These are phyloP conservation scores for Semnornis frantzii DNA, from an alignment of 2,113 vertebrate species.

Conservation along the genomic window DNA sequence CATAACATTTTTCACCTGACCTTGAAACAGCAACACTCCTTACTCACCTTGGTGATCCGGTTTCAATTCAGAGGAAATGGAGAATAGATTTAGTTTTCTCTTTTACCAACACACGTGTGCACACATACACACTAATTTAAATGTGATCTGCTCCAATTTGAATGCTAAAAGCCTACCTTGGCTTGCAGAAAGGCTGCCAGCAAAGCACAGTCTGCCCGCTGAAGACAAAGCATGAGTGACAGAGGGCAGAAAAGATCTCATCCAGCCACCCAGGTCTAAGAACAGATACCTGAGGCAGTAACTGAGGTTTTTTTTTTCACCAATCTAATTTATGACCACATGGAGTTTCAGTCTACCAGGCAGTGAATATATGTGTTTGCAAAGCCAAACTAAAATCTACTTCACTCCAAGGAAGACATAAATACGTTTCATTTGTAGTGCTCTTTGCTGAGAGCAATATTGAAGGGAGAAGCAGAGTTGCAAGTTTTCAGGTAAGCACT, in stretches of 20 bases:
- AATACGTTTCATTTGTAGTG: neutral
- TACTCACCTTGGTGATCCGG: neutral
- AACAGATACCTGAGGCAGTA: neutral
- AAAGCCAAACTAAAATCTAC: neutral
- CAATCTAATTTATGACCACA: neutral
- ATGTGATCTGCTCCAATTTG: conserved; percentile 11
- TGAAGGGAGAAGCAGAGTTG: conserved; percentile 8
- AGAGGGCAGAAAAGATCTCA: neutral
- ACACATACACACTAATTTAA: neutral
- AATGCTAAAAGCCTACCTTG: neutral
- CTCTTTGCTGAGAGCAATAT: conserved; percentile 10
- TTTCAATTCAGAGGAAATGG: neutral
- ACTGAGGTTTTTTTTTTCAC: neutral
- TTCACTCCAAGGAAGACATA: conserved; percentile 1
- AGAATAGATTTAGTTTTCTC: conserved; percentile 16
- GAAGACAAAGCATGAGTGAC: neutral
- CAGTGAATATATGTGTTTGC: neutral
- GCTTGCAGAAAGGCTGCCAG: neutral
- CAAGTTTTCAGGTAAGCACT: conserved; percentile 58
- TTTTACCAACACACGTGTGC: neutral
- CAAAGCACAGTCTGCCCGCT: neutral
- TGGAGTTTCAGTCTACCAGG: neutral
- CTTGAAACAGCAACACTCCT: neutral
- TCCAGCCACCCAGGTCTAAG: neutral
- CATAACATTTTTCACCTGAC: neutral